Evolutionary conservation across 2,888 invertebrate species (phyloP).

Genomic region (Xestia xanthographa): DNA sequence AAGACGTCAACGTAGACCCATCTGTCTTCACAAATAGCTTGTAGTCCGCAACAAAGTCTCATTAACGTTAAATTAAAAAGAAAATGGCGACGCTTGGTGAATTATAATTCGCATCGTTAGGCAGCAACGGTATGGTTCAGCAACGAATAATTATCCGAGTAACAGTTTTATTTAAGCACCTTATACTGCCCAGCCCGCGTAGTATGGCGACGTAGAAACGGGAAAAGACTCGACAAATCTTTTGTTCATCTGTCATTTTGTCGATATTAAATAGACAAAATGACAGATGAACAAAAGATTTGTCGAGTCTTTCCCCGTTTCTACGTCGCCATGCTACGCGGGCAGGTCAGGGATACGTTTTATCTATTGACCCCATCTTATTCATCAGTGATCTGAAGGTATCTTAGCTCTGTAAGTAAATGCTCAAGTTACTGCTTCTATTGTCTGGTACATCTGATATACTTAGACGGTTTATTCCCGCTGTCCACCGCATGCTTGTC

Average conservation of each 20-base stretch:
- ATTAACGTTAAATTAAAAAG: constrained; percentile 71
- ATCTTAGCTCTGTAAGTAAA: background rate
- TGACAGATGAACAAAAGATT: too few relatives aligned
- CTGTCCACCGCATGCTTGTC: too few relatives aligned
- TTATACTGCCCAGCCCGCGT: background rate
- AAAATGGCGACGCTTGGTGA: constrained; percentile 53
- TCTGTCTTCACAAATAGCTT: constrained; percentile 61
- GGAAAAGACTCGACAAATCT: too few relatives aligned
- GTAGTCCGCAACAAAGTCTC: constrained; percentile 62
- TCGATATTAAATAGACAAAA: too few relatives aligned
- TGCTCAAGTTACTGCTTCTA: background rate
- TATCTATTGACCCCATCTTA: constrained; percentile 8
- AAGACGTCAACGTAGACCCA: constrained; percentile 47
- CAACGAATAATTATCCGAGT: constrained; percentile 28
- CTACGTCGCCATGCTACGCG: too few relatives aligned
- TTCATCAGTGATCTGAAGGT: background rate
- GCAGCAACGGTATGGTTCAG: constrained; percentile 36
- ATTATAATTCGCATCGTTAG: constrained; percentile 59
- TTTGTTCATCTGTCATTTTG: too few relatives aligned
- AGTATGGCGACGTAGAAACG: too few relatives aligned
- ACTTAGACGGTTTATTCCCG: too few relatives aligned
- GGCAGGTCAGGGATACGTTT: background rate
- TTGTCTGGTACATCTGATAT: background rate
- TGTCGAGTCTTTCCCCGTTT: too few relatives aligned
- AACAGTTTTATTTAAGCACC: background rate